phyloP scores from a whole-genome alignment of 2,888 invertebrate genomes.

The Epinotia bilunana region DNA sequence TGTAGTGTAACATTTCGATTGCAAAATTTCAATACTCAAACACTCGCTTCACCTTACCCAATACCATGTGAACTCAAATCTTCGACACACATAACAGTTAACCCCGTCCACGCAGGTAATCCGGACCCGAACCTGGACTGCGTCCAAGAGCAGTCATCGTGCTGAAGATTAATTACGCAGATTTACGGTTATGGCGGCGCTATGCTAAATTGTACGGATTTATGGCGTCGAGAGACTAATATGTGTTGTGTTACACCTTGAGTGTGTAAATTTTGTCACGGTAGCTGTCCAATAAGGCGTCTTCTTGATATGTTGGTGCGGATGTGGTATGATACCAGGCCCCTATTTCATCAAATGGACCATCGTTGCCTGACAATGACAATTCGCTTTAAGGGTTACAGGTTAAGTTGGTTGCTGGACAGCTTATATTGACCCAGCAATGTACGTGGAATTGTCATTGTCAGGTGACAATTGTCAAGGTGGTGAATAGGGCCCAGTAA shows the following conservation, averaged over 20 bases:
- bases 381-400: too few species aligned
- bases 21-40: too few species aligned
- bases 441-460: too few species aligned
- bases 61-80: neutral
- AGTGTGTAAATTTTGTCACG: neutral
- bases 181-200: conserved; percentile 49
- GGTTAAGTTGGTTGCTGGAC: too few species aligned
- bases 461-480: too few species aligned
- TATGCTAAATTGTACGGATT: conserved; percentile 32
- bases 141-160: conserved; percentile 55
- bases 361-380: too few species aligned
- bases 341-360: too few species aligned
- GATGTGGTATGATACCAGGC: too few species aligned
- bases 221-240: conserved; percentile 17
- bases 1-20: too few species aligned
- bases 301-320: too few species aligned
- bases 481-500: too few species aligned
- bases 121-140: conserved; percentile 58
- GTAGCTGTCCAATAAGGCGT: neutral
- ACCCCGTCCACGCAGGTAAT: conserved; percentile 56
- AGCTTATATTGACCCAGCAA: too few species aligned
- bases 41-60: neutral
- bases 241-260: conserved; percentile 6
- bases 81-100: conserved; percentile 16
- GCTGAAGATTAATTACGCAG: conserved; percentile 56